A percentile compares a stretch with the other conserved stretches of the same genome.
Evolutionary conservation across 2,888 invertebrate genomes (phyloP).

Genomic region (Catocala fraxini): DNA sequence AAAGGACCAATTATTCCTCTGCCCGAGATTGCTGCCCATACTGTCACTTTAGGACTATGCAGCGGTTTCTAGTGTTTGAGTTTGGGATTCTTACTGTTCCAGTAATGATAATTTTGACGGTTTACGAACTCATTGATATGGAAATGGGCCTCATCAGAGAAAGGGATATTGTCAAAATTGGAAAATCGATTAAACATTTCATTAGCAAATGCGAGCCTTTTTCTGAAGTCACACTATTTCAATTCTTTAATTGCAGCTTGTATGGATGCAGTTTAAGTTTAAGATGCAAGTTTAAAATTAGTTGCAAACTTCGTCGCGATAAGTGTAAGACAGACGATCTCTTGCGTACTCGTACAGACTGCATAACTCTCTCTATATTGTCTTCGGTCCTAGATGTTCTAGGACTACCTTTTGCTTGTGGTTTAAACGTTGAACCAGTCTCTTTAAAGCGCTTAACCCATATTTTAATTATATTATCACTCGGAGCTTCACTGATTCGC

Average conservation of each 20-base stretch:
- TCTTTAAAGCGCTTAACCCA: too few relatives aligned
- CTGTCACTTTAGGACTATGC: too few relatives aligned
- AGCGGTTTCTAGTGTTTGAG: too few relatives aligned
- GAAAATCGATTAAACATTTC: too few relatives aligned
- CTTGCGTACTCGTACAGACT: conserved; percentile 21
- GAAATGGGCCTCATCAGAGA: too few relatives aligned
- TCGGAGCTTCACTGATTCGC: too few relatives aligned
- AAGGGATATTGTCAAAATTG: too few relatives aligned
- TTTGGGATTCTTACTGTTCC: conserved; percentile 6
- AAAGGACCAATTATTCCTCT: too few relatives aligned
- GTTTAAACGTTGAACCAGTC: too few relatives aligned
- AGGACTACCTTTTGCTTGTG: too few relatives aligned
- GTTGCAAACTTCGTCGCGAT: conserved; percentile 20
- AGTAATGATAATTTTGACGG: conserved; percentile 19
- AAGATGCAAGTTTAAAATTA: conserved; percentile 26
- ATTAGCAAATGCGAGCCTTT: conserved; percentile 5
- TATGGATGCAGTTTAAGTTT: conserved; percentile 26
- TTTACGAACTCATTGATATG: conserved; percentile 15
- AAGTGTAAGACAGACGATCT: conserved; percentile 17
- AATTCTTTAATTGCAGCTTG: conserved; percentile 18
- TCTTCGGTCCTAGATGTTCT: conserved; percentile 3
- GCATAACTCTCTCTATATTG: conserved; percentile 23
- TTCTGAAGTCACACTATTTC: conserved; percentile 13
- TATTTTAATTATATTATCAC: too few relatives aligned
- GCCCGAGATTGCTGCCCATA: too few relatives aligned